These are phyloP conservation scores for Xiphophorus couchianus DNA, from an alignment of 2,113 vertebrate genomes.

Conservation along the genomic window DNA sequence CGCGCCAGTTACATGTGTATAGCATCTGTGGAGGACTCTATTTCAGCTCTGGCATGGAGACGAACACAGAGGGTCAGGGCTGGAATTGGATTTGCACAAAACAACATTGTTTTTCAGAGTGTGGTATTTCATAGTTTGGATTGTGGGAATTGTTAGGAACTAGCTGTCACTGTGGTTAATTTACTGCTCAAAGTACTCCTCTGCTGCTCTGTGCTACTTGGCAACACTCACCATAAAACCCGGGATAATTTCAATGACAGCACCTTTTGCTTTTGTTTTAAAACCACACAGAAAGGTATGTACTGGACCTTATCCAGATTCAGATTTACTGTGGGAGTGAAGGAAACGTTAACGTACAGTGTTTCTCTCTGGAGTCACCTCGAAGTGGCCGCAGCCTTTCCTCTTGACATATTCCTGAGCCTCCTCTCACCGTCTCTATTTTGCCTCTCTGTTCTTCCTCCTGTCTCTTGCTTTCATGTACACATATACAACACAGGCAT, in stretches of 20 bases:
- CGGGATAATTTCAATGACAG: conserved; percentile 45
- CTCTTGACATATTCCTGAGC: conserved; percentile 61
- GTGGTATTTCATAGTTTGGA: conserved; percentile 55
- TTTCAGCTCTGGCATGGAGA: conserved; percentile 37
- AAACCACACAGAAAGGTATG: conserved; percentile 43
- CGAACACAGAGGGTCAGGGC: conserved; percentile 32
- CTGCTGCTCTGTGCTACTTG: not conserved
- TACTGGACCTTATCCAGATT: conserved; percentile 57
- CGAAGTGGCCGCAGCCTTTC: conserved; percentile 55
- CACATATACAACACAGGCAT: conserved; percentile 57
- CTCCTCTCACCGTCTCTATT: conserved; percentile 49
- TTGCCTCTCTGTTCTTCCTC: conserved; percentile 46
- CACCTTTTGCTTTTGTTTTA: conserved; percentile 56
- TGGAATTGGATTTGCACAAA: conserved; percentile 41
- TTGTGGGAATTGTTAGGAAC: conserved; percentile 59
- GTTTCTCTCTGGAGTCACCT: conserved; percentile 18
- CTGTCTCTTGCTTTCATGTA: conserved; percentile 41
- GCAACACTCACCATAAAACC: conserved; percentile 38
- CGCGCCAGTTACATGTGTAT: conserved; percentile 58
- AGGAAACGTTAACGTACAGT: conserved; percentile 42
- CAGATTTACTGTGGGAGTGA: conserved; percentile 63
- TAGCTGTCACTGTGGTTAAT: conserved; percentile 52
- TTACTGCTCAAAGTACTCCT: conserved; percentile 33
- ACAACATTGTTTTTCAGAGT: conserved; percentile 35
- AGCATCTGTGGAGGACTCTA: conserved; percentile 59